Evolutionary conservation across 2,888 invertebrate species (phyloP), one percentile per base, ranked within the genome.

Genomic region (Drosophila conformis): DNA sequence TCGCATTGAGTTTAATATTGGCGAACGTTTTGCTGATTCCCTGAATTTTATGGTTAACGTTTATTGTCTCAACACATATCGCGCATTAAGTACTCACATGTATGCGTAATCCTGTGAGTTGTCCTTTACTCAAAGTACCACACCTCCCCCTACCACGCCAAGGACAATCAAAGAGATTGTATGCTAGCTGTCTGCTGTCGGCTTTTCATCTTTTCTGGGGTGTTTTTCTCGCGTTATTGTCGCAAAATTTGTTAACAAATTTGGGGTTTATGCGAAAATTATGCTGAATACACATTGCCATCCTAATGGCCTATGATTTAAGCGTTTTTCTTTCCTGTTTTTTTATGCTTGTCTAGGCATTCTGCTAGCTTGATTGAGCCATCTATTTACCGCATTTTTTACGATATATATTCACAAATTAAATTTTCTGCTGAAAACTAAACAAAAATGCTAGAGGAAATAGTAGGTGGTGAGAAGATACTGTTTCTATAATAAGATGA

Each of bases 301-400:
- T 54, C 31, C 69, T 80, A 90, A 90, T 90, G 69, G 80, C 76
- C 73, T 80, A 88, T 86, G 89, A 86, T 90, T 86, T 88, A 83
- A 78, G 68, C 88, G 76, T 63, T 72, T 76, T 69, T 10, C 33
- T 31, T 53, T n/a, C 48, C 29, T 31, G 29, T 27, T 18, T 33
- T 33, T 27, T 49, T 40, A 61, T 36, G 51, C 65, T 66, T 69
- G 49, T 48, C 57, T 56, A 42, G 56, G 53, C 60, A 67, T 65
- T 64, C 80, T 57, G 65, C 64, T 61, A 64, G 65, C 67, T 87
- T 87, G 73, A 89, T 87, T 83, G 86, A 85, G 71, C 73, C 69
- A 59, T 48, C 48, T 27, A 66, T 63, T 78, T 52, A 13, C 49
- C 59, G 59, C 40, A 69, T 68, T 61, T 57, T 76, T 79, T 68